Base-by-base conservation (phyloP, 2,888 invertebrate species). In the Stenodera caucasica region DNA sequence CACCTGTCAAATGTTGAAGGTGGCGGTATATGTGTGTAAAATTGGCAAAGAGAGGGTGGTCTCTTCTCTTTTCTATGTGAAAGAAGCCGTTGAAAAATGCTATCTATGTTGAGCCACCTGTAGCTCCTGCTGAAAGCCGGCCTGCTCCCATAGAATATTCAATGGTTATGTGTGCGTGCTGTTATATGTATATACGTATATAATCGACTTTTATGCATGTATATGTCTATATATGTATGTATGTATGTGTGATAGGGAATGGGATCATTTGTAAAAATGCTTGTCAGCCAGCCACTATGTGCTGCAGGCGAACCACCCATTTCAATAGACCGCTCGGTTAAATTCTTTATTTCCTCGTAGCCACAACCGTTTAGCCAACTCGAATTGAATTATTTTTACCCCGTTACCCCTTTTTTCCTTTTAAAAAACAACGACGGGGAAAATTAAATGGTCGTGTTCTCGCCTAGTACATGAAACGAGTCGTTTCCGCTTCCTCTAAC, bases 191-290 rank as follows among this genome's bases (percentile, higher is more conserved):
- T 67, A 69, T 72, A 68, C 68, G 69, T 54, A 61, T n/a, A n/a
- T n/a, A n/a, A n/a, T n/a, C n/a, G n/a, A n/a, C n/a, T n/a, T n/a
- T n/a, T n/a, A n/a, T n/a, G n/a, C n/a, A n/a, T n/a, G n/a, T 67
- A 63, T 71, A 64, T 69, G 71, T 67, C 63, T 69, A 68, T 67
- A 66, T 67, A 60, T 71, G 64, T 69, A 71, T 68, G 66, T 69
- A 67, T 66, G 67, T 57, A 54, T 67, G 68, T 72, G 68, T 69
- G 69, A 67, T 61, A 68, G 72, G 65, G 72, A 72, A 74, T 74
- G 75, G 76, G 75, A 77, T 78, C 77, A 78, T 78, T 78, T 78
- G 77, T 77, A 78, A 78, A 78, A 77, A 77, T 75, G 77, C 77
- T 74, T 77, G 77, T 78, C n/a, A n/a, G n/a, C n/a, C 78, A 75